Evolutionary conservation across 2,888 invertebrate species (phyloP).

Genomic region (Apamea anceps): DNA sequence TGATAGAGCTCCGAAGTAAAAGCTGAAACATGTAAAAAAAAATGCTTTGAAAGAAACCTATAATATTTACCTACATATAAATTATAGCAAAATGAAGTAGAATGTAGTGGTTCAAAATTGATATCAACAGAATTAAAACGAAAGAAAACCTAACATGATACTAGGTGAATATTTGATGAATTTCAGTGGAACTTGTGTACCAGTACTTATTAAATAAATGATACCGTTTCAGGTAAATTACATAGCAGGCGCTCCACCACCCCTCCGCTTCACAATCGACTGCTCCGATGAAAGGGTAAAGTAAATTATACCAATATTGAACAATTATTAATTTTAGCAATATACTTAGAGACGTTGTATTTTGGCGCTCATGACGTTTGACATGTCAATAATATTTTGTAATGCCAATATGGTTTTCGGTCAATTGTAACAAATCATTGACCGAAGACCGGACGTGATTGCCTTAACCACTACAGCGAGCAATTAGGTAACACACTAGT

Average conservation of each 20-base stretch:
- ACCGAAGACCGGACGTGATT: background rate
- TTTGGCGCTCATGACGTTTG: background rate
- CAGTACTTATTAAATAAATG: constrained; percentile 9
- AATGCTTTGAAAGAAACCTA: background rate
- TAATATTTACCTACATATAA: background rate
- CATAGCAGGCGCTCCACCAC: constrained; percentile 73
- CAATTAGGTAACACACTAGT: too few relatives aligned
- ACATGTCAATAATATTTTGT: background rate
- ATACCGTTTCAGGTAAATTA: constrained; percentile 71
- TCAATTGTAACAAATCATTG: background rate
- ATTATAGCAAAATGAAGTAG: background rate
- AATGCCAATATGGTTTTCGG: background rate
- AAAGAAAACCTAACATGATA: background rate
- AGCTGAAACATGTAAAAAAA: background rate
- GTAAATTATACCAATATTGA: constrained; percentile 32
- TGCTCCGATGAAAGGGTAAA: constrained; percentile 83
- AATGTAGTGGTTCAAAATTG: too few relatives aligned
- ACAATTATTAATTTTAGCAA: background rate
- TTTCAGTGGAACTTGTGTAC: constrained; percentile 8
- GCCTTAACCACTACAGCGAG: too few relatives aligned
- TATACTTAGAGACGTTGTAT: background rate
- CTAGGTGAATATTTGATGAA: constrained; percentile 20
- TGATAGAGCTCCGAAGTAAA: too few relatives aligned
- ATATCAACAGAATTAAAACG: background rate
- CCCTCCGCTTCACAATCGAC: constrained; percentile 82